Percentiles rank a stretch among this genome's conserved stretches.
These are phyloP conservation scores for Bos taurus DNA, from an alignment of 2,113 vertebrate genomes.

Conservation along the genomic window DNA sequence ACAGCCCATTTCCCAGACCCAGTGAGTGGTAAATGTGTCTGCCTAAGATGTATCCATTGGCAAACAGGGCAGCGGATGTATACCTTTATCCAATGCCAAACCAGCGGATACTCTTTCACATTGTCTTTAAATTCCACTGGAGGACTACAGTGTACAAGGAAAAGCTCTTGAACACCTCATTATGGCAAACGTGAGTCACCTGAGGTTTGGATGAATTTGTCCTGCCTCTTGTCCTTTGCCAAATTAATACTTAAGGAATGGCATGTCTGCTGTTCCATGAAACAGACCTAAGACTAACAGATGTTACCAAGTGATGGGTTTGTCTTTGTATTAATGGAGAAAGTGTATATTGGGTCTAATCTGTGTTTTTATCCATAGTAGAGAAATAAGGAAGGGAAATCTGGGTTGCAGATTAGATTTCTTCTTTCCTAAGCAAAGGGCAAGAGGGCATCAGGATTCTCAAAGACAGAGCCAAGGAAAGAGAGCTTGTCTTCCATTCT, in stretches of 20 bases:
- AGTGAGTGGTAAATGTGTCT: not conserved
- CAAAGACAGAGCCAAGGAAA: not conserved
- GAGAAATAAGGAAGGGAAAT: not conserved
- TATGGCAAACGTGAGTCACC: not conserved
- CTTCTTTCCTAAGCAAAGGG: not conserved
- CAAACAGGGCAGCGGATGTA: not conserved
- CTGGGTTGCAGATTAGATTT: not conserved
- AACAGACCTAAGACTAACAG: not conserved
- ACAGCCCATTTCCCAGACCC: not conserved
- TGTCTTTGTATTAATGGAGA: not conserved
- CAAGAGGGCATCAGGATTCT: not conserved
- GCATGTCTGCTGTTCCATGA: not conserved
- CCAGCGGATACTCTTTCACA: not conserved
- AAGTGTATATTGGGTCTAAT: not conserved
- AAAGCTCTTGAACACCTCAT: not conserved
- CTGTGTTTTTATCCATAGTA: not conserved
- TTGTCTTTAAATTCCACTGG: not conserved
- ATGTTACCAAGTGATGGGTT: not conserved
- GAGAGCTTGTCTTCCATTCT: not conserved
- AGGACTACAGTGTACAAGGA: not conserved
- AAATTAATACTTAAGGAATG: not conserved
- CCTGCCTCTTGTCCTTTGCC: not conserved
- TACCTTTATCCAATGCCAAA: not conserved
- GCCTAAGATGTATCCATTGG: not conserved
- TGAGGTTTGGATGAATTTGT: not conserved